Conservation (phyloP, 2,113 vertebrate genomes). For the Corapipo altera region DNA sequence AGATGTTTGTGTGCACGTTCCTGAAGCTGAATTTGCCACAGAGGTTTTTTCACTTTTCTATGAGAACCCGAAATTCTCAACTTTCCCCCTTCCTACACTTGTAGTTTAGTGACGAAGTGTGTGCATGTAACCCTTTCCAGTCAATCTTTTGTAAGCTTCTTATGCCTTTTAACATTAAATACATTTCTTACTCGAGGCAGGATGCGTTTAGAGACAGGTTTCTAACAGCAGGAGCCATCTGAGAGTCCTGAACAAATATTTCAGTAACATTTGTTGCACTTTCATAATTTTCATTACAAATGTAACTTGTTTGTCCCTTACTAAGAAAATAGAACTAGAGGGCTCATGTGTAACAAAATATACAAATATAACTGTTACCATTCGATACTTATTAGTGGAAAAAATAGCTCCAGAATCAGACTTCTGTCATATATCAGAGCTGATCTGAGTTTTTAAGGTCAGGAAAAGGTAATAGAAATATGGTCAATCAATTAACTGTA, state of each 20-base stretch:
- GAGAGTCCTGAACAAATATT: background rate
- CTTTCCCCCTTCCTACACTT: background rate
- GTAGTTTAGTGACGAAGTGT: background rate
- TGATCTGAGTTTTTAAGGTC: background rate
- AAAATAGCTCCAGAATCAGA: background rate
- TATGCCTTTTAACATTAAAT: background rate
- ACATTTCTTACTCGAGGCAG: background rate
- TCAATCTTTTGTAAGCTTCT: background rate
- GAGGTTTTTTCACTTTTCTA: background rate
- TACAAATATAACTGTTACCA: background rate
- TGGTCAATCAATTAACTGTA: accelerated
- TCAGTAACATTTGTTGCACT: background rate
- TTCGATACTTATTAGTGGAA: background rate
- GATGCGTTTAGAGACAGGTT: background rate
- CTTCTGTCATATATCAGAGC: background rate
- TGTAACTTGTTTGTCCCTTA: background rate
- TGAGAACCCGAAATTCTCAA: background rate
- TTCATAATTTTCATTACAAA: background rate
- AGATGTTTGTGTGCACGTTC: background rate
- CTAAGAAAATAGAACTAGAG: background rate
- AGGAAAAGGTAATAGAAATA: background rate
- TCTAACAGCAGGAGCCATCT: background rate
- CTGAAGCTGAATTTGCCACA: background rate
- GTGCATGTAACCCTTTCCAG: accelerated
- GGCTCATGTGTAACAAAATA: background rate